phyloP scores from a whole-genome alignment of 2,888 invertebrate species.

The Andrena minutula region DNA sequence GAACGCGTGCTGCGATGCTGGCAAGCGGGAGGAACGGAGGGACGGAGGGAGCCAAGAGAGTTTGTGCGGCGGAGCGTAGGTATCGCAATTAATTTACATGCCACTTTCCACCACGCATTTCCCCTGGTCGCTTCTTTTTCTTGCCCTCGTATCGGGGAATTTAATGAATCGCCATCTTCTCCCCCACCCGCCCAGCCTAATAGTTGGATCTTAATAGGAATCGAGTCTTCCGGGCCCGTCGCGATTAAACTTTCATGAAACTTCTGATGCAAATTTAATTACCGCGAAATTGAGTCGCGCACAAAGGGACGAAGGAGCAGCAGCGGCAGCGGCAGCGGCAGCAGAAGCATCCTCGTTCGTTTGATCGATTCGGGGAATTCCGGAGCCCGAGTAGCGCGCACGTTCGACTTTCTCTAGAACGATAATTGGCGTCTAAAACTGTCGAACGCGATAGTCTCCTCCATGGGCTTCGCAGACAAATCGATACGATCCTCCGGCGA shows the following conservation, averaged over 20 bases:
- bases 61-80: constrained; percentile 16
- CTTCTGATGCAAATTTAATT: constrained; percentile 62
- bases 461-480: constrained; percentile 30
- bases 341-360: constrained; percentile 16
- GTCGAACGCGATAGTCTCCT: neutral
- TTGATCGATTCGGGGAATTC: constrained; percentile 45
- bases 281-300: constrained; percentile 50
- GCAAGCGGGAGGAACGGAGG: too few species aligned
- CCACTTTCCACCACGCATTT: constrained; percentile 34
- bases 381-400: constrained; percentile 12
- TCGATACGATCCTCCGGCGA: constrained; percentile 51
- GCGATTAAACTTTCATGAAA: constrained; percentile 65
- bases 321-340: too few species aligned
- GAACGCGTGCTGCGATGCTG: constrained; percentile 1
- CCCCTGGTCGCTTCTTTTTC: neutral
- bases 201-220: constrained; percentile 35
- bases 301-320: constrained; percentile 32
- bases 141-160: constrained; percentile 31
- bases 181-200: constrained; percentile 9
- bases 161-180: constrained; percentile 38
- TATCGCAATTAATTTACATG: constrained; percentile 51
- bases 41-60: neutral
- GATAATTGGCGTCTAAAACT: constrained; percentile 26
- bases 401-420: constrained; percentile 16
- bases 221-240: neutral